Evolutionary conservation across 2,888 invertebrate species (phyloP).

Genomic region (Hoplodrina ambigua): DNA sequence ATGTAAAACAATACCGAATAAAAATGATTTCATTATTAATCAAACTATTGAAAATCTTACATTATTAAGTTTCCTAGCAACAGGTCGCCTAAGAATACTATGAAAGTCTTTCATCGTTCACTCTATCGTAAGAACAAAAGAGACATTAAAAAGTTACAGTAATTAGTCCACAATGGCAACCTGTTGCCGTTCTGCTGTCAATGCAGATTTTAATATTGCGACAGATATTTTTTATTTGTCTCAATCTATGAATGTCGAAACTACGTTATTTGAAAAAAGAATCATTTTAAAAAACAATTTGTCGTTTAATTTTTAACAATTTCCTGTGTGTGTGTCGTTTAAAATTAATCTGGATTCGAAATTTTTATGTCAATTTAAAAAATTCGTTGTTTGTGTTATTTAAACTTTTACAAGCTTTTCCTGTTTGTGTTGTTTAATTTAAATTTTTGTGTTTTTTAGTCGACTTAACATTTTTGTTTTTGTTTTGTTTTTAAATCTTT

Average conservation of each 20-base stretch:
- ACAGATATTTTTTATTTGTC: not conserved
- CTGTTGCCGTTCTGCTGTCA: conserved; percentile 26
- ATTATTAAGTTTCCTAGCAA: conserved; percentile 24
- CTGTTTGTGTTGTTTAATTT: not conserved
- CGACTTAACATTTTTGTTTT: not conserved
- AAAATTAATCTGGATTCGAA: too few relatives aligned
- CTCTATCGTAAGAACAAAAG: conserved; percentile 21
- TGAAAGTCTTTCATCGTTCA: conserved; percentile 2
- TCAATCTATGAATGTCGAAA: too few relatives aligned
- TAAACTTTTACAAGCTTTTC: not conserved
- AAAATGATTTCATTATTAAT: not conserved
- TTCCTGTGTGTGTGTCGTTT: too few relatives aligned
- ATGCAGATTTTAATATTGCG: conserved; percentile 5
- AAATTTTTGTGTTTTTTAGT: not conserved
- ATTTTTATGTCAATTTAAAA: not conserved
- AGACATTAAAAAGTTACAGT: conserved; percentile 18
- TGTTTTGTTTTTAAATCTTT: not conserved
- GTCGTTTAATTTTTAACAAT: too few relatives aligned
- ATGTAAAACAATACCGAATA: too few relatives aligned
- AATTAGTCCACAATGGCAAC: conserved; percentile 21
- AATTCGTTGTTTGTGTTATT: not conserved
- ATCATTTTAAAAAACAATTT: too few relatives aligned
- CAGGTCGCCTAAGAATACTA: conserved; percentile 24
- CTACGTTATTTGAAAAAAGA: too few relatives aligned
- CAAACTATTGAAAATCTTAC: not conserved